Conservation (phyloP, 1,140 invertebrate species). For the Neuroterus valhalla region DNA sequence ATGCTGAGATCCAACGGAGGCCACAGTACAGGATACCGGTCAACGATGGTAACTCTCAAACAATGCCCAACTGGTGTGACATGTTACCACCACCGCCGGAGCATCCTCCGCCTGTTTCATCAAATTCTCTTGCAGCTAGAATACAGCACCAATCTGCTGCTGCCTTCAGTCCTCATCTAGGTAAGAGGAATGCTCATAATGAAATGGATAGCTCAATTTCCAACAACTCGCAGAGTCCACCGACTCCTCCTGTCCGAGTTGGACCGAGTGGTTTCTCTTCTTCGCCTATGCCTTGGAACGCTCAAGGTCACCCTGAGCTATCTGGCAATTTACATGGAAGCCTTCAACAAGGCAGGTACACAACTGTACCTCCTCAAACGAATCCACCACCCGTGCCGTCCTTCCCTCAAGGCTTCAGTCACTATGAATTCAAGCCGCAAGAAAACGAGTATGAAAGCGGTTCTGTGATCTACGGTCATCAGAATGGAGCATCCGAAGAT, state of each 20-base stretch:
- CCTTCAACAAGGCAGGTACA: slow-evolving; percentile 64
- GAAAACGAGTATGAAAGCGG: slow-evolving; percentile 77
- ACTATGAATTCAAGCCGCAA: slow-evolving; percentile 71
- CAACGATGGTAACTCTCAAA: slow-evolving; percentile 62
- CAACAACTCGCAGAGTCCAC: slow-evolving; percentile 68
- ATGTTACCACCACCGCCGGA: slow-evolving; percentile 87
- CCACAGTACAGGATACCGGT: slow-evolving; percentile 61
- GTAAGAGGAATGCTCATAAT: slow-evolving; percentile 61
- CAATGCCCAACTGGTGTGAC: slow-evolving; percentile 85
- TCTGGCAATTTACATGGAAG: slow-evolving; percentile 45
- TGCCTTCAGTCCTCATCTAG: slow-evolving; percentile 68
- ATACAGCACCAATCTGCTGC: slow-evolving; percentile 58
- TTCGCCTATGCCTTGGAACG: slow-evolving; percentile 67
- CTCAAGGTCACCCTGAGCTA: slow-evolving; percentile 48
- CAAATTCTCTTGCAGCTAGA: slow-evolving; percentile 55
- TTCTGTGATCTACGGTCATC: slow-evolving; percentile 72
- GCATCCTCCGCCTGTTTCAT: slow-evolving; percentile 80
- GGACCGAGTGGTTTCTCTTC: slow-evolving; percentile 56
- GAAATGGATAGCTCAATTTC: slow-evolving; percentile 65
- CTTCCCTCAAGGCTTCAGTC: slow-evolving; percentile 68
- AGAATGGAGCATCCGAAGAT: slow-evolving; percentile 64
- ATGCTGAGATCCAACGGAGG: slow-evolving; percentile 64
- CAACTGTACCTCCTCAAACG: slow-evolving; percentile 69
- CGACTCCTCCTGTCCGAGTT: slow-evolving; percentile 66
- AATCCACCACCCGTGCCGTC: slow-evolving; percentile 67